A percentile compares a stretch with the other conserved stretches of the same genome.
Evolutionary conservation across 2,113 vertebrate genomes (phyloP).

Genomic region (Loxodonta africana): DNA sequence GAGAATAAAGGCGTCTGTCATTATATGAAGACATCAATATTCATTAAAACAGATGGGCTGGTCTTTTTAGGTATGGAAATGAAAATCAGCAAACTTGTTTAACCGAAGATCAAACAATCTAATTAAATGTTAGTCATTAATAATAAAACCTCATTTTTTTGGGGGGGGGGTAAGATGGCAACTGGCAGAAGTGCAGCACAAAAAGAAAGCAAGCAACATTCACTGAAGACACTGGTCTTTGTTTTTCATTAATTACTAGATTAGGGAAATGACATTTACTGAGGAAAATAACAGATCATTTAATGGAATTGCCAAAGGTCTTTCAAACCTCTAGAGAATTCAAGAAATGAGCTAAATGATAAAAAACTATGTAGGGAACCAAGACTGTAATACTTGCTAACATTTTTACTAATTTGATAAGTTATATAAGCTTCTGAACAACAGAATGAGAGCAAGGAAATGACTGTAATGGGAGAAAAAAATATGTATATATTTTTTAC

Average conservation of each 20-base stretch:
- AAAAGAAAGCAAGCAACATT: conserved; percentile 75
- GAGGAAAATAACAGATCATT: conserved; percentile 80
- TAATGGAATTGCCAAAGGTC: conserved; percentile 79
- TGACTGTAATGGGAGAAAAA: background rate
- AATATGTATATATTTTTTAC: background rate
- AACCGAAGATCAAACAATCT: conserved; percentile 84
- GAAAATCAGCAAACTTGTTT: conserved; percentile 84
- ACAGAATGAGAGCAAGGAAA: conserved; percentile 40
- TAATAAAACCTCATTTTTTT: conserved; percentile 78
- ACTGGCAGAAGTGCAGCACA: conserved; percentile 15
- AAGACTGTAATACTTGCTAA: conserved; percentile 70
- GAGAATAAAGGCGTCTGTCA: conserved; percentile 77
- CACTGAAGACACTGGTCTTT: conserved; percentile 78
- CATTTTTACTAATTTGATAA: conserved; percentile 64
- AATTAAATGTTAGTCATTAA: conserved; percentile 85
- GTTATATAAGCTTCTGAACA: conserved; percentile 61
- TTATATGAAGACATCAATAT: conserved; percentile 79
- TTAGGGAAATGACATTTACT: conserved; percentile 83
- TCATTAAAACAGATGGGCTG: conserved; percentile 77
- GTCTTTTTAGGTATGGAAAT: conserved; percentile 83
- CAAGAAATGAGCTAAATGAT: conserved; percentile 81
- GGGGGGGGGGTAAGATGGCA: background rate
- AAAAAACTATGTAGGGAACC: conserved; percentile 73
- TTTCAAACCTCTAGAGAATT: conserved; percentile 70
- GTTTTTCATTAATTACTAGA: conserved; percentile 86